Evolutionary conservation across 2,113 vertebrate genomes (phyloP), one percentile per base, ranked within the genome.

Genomic region (Syrmaticus mikado): DNA sequence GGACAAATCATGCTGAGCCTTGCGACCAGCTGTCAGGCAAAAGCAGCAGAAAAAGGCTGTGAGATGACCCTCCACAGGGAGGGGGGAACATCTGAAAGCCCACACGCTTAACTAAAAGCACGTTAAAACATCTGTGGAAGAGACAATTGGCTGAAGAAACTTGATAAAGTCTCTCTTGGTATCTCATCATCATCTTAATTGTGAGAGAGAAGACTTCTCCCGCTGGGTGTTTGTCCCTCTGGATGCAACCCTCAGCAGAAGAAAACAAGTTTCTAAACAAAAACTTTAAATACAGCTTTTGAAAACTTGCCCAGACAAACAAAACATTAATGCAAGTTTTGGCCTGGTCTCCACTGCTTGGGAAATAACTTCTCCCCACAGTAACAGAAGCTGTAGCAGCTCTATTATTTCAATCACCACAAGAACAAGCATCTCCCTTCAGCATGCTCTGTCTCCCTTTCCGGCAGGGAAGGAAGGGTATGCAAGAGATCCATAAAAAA

Each of bases 231-330:
- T 53, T 82, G 22, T 38, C 43, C 30, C 30, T 82, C 53, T 68
- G 38, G 81, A 84, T 25, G 58, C 25, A 82, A 66, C 13, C 36
- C 55, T 3, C 46, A 88, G 66, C 50, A 41, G 36, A 72, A 92
- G 75, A 64, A 64, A 40, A 64, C 27, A 64, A 40, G 36, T 52
- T 85, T 53, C 75, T 81, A 89, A 76, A 58, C 55, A 87, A 82
- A n/a, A 45, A 75, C 82, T 19, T 79, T 48, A 73, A 85, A 87
- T 75, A 45, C 10, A 76, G 36, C 24, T 94, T 91, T 53, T 82
- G 82, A 52, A 85, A 94, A 82, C 40, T 66, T 85, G 70, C 75
- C 58, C 74, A 90, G 73, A 74, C 72, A 81, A 88, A 75, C 24
- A 79, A 64, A 82, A 80, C 1, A 13, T 68, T 87, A 93, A 79